phyloP scores from a whole-genome alignment of 2,888 invertebrate species.

The Axea sp. region DNA sequence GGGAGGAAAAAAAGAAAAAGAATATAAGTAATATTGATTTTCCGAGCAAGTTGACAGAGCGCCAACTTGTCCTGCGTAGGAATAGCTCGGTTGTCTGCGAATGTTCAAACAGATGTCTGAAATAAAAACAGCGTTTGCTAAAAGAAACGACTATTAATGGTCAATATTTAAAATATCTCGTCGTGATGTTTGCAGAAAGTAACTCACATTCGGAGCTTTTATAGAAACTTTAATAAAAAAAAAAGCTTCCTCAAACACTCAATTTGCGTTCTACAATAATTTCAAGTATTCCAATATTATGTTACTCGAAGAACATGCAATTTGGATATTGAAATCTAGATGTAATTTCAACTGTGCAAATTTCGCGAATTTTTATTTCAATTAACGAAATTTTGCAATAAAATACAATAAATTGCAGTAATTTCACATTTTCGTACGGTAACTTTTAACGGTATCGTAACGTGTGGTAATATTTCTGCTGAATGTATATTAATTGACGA shows the following conservation, averaged over 20 bases:
- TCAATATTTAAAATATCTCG: slow-evolving; percentile 45
- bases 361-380: too few relatives aligned
- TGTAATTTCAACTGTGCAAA: too few relatives aligned
- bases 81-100: not conserved
- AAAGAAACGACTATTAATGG: slow-evolving; percentile 35
- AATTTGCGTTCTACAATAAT: slow-evolving; percentile 14
- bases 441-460: too few relatives aligned
- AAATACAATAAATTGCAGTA: too few relatives aligned
- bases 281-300: too few relatives aligned
- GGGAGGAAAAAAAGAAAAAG: too few relatives aligned
- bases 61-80: slow-evolving; percentile 38
- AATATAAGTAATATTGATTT: slow-evolving; percentile 42
- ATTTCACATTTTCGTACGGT: too few relatives aligned
- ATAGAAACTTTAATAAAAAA: not conserved
- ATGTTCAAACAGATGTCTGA: slow-evolving; percentile 47
- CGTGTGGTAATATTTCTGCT: too few relatives aligned
- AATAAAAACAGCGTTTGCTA: slow-evolving; percentile 29
- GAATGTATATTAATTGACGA: too few relatives aligned
- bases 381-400: too few relatives aligned
- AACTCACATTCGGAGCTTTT: slow-evolving; percentile 10
- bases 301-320: too few relatives aligned
- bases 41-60: slow-evolving; percentile 24
- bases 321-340: too few relatives aligned
- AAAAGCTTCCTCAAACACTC: slow-evolving; percentile 8
- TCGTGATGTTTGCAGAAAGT: slow-evolving; percentile 10